phyloP scores from a whole-genome alignment of 2,797 vertebrate genomes.

The Syndactyla subalaris region DNA sequence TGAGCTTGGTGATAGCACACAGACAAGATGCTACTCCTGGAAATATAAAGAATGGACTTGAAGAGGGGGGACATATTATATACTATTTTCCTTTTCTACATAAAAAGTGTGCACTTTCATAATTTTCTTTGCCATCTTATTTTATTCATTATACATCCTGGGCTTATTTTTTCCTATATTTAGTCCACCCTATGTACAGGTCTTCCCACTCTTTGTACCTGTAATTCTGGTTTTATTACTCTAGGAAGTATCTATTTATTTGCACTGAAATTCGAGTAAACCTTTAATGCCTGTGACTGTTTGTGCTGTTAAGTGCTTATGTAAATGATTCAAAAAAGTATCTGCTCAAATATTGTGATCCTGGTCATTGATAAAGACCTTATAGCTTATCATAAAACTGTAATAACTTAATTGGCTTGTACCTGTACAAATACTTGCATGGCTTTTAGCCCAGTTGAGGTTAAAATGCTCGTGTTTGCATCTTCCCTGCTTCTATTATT shows the following conservation, averaged over 20 bases:
- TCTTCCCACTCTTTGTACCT: not conserved
- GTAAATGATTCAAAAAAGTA: not conserved
- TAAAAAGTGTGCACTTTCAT: not conserved
- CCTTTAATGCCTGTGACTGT: not conserved
- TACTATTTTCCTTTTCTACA: not conserved
- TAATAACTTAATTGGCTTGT: not conserved
- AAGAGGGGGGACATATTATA: not conserved
- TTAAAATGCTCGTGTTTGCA: not conserved
- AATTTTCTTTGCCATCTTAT: not conserved
- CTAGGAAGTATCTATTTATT: not conserved
- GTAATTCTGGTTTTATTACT: not conserved
- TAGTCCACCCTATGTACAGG: fast-evolving
- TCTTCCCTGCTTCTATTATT: not conserved
- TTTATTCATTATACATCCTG: not conserved
- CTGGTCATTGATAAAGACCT: not conserved
- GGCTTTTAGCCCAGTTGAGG: not conserved
- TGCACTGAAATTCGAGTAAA: not conserved
- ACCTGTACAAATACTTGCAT: not conserved
- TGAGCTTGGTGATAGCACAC: not conserved
- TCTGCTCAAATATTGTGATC: not conserved
- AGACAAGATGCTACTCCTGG: not conserved
- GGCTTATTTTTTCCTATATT: not conserved
- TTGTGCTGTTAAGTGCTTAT: not conserved
- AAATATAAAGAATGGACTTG: not conserved
- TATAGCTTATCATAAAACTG: not conserved